Base-by-base conservation (phyloP, 1,140 invertebrate species). In the Bombyx mandarina region DNA sequence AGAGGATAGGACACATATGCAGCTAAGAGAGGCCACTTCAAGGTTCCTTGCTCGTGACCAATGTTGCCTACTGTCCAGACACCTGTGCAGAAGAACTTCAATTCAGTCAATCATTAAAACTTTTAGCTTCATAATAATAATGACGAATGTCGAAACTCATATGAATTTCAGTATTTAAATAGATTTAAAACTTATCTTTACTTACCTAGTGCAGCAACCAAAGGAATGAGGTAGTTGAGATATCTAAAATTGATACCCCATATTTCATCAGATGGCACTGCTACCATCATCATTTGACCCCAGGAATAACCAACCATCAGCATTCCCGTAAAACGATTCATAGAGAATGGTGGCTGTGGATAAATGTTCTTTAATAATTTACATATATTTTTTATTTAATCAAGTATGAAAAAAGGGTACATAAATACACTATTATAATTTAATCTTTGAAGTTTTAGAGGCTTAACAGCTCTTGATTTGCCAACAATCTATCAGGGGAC, bases 21-120 rank as follows among this genome's bases (percentile, higher is more conserved):
- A 2, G 91, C 92, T 1, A 93, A 43, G 0, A 97, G 73, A 1
- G 95, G 89, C 68, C 90, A 88, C 87, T 91, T 91, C 12, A 96
- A 86, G 0, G 87, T 83, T 7, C 94, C 95, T 69, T 90, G 83
- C 76, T 97, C 93, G 50, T 92, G 89, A 0, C 97, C 96, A 71
- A 98, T 94, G 75, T 98, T 98, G 9, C 96, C 96, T 8, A 98
- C 94, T 1, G 92, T 86, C 93, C 96, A 95, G 0, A 97, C 93
- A 73, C 96, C 96, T 96, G 73, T 49, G 77, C 26, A 35, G 26
- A 35, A 35, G 26, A 35, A 35, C 26, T 3, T 35, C 4, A 35
- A 5, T 2, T 35, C 26, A 35, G 4, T 35, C 26, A 35, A 3
- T 35, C 26, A 35, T 35, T 35, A 35, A 1, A 35, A 35, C 4